Conservation (phyloP, 1,140 invertebrate species). For the Bathynomus jamesi region DNA sequence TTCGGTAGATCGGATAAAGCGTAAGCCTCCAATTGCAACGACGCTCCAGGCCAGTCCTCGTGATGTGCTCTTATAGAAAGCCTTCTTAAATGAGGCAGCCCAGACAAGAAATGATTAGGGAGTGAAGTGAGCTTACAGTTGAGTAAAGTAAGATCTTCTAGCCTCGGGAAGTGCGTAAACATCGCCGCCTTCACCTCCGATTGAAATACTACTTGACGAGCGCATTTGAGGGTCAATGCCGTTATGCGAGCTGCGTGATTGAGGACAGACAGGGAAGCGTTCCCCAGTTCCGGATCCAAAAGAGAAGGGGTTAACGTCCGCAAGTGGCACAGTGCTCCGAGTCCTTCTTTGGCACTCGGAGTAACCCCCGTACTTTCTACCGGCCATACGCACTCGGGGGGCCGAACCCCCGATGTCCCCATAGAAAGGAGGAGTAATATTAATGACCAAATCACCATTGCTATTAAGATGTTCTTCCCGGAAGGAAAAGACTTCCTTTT, state of each 20-base stretch:
- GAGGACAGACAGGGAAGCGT: slow-evolving; percentile 22
- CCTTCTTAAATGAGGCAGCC: slow-evolving; percentile 61
- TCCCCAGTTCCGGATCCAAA: slow-evolving; percentile 18
- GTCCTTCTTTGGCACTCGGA: slow-evolving; percentile 16
- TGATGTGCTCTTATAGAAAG: slow-evolving; percentile 66
- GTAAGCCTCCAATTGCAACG: slow-evolving; percentile 17
- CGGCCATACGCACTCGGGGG: not conserved
- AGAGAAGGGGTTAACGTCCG: slow-evolving; percentile 23
- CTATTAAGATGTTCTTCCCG: too few relatives aligned
- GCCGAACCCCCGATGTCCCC: not conserved
- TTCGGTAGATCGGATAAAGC: slow-evolving; percentile 20
- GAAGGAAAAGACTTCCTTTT: too few relatives aligned
- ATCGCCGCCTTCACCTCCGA: slow-evolving; percentile 26
- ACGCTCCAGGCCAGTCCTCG: slow-evolving; percentile 41
- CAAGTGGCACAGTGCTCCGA: slow-evolving; percentile 23
- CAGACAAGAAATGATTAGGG: slow-evolving; percentile 66
- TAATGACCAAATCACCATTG: not conserved
- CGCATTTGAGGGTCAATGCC: slow-evolving; percentile 24
- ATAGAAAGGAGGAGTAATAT: not conserved
- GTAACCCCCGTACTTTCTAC: slow-evolving; percentile 18
- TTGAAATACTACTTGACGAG: slow-evolving; percentile 30
- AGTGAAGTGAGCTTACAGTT: slow-evolving; percentile 71
- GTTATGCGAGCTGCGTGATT: slow-evolving; percentile 24
- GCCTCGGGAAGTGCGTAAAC: slow-evolving; percentile 34
- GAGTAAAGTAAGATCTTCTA: slow-evolving; percentile 63